Base-by-base conservation (phyloP, 2,113 vertebrate genomes). In the Ahaetulla prasina region DNA sequence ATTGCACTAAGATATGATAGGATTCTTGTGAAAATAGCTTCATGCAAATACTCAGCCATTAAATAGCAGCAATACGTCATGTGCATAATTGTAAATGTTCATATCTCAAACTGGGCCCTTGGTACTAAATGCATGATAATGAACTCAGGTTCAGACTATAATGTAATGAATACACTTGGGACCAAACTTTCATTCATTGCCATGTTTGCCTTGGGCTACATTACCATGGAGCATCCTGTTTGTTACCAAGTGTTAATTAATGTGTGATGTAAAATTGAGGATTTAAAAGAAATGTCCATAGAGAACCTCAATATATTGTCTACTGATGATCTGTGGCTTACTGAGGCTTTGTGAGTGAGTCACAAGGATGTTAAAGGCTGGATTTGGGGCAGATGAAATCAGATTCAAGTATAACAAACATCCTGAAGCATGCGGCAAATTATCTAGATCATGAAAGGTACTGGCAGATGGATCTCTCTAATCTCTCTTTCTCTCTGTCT, bases 121-220 rank as follows among this genome's bases (percentile, higher is more conserved):
- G 95, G 45, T 94, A 96, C 96, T 94, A 95, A 95, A 90, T 91
- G 87, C 92, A 54, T 94, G 92, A 91, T 94, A 95, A 95, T 96
- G 94, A 88, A 93, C 93, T 96, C 92, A 94, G 92, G 84, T 91
- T 96, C 95, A 94, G 84, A 90, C 11, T 55, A 57, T 92, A 93
- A 94, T 93, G 86, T 90, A 95, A 89, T 94, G 88, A 95, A 94
- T 93, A 96, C 95, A 92, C 95, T 94, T 95, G 85, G 94, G 94
- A 86, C 39, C n/a, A 60, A 74, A 53, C 68, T 74, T 80, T 53
- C 6, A 27, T 57, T 55, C 52, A 25, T 89, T 80, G 35, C 47
- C 49, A 45, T 89, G 43, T 89, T 85, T 85, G 49, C n/a, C 74
- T 52, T 55, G 89, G 94, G 93, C 92, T 95, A 20, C 88, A 63